Base-by-base conservation (phyloP, 2,888 invertebrate species). In the Altica lythri region DNA sequence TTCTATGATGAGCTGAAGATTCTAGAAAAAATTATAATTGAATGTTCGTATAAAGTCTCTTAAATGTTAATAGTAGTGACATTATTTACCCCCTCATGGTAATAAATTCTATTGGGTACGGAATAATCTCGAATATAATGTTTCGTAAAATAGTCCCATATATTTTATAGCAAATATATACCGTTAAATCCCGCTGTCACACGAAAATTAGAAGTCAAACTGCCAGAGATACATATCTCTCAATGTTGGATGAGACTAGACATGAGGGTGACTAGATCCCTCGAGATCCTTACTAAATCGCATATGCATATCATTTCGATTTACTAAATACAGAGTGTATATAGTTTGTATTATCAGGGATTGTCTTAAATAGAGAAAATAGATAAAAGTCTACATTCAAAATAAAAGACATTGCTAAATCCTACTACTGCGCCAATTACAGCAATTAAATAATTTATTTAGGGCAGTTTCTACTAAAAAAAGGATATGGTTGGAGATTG, bases 261-360 rank as follows among this genome's bases (percentile, higher is more conserved):
- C 42, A 35, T 19, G 48, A 59, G 59, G 59, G 56, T 56, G 59
- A 6, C 35, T 18, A 46, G 48, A 46, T 51, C 53, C 54, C 48
- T 8, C 12, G 51, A 50, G 59, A 55, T 46, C 6, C 5, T 34
- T 35, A 44, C 54, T 27, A 29, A 13, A 53, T 60, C 63, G 62
- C 61, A 64, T 68, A 69, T 68, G 67, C 70, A 70, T 69, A 69
- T 67, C 62, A 69, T 67, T 59, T 63, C 64, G 59, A 53, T 57
- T 61, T 57, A 61, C 61, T 64, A 61, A 66, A 64, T 64, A 68
- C 62, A 16, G 6, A 14, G 16, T 34, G 34, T n/a, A n/a, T n/a
- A n/a, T n/a, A n/a, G n/a, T n/a, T n/a, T n/a, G n/a, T n/a, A n/a
- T n/a, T n/a, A n/a, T n/a, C n/a, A n/a, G n/a, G n/a, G n/a, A n/a